A percentile compares a stretch with the other conserved stretches of the same genome.
Evolutionary conservation across 2,113 vertebrate genomes (phyloP).

Genomic region (cat (Felis catus)): DNA sequence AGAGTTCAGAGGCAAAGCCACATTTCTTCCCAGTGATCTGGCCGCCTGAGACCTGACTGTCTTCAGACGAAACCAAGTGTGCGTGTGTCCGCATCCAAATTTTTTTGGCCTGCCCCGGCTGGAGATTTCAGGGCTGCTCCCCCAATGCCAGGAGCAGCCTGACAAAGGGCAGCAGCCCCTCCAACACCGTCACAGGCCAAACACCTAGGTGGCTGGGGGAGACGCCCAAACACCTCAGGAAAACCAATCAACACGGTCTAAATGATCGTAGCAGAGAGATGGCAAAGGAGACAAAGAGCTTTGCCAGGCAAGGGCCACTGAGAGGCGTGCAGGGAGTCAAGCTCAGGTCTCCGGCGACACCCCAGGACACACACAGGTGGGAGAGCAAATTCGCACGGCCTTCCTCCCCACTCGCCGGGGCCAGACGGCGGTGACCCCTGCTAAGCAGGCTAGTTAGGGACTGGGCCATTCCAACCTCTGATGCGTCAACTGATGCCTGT

Average conservation of each 20-base stretch:
- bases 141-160: not conserved
- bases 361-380: not conserved
- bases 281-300: constrained; percentile 10
- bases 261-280: constrained; percentile 51
- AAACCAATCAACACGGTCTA: constrained; percentile 31
- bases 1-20: constrained; percentile 1
- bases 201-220: constrained; percentile 14
- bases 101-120: not conserved
- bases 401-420: not conserved
- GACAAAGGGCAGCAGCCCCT: not conserved
- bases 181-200: not conserved
- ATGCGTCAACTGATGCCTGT: not conserved
- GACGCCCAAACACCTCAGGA: constrained; percentile 39
- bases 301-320: not conserved
- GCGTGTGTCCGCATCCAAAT: not conserved
- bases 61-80: constrained; percentile 22
- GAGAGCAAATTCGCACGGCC: not conserved
- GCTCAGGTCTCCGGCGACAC: not conserved
- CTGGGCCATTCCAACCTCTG: not conserved
- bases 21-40: constrained; percentile 28
- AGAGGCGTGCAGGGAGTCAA: not conserved
- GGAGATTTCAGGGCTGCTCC: constrained; percentile 30
- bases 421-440: not conserved
- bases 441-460: not conserved
- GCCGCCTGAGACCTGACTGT: not conserved